Evolutionary conservation across 2,888 invertebrate species (phyloP).

Genomic region (Pristionchus maxplancki): DNA sequence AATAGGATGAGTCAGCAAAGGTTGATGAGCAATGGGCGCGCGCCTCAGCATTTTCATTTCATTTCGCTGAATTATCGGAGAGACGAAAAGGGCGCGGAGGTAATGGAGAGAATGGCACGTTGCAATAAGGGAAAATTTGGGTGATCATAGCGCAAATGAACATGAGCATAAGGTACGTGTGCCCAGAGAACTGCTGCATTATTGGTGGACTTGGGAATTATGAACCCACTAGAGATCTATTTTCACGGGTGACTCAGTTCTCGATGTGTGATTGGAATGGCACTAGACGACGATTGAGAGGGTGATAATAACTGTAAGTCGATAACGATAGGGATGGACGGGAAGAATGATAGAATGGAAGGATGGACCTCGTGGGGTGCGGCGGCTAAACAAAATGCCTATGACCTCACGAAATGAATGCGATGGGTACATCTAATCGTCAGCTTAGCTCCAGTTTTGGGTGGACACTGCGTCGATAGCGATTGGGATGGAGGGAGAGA

Average conservation of each 20-base stretch:
- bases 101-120: not conserved
- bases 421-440: too few relatives aligned
- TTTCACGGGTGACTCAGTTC: not conserved
- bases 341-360: not conserved
- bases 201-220: too few relatives aligned
- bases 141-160: too few relatives aligned
- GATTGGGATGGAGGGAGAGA: too few relatives aligned
- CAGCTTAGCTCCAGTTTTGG: too few relatives aligned
- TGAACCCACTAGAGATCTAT: too few relatives aligned
- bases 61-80: not conserved
- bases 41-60: not conserved
- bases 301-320: not conserved
- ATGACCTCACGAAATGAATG: too few relatives aligned
- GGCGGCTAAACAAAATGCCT: not conserved
- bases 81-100: not conserved
- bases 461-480: too few relatives aligned
- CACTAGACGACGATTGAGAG: not conserved
- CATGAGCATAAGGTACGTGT: too few relatives aligned
- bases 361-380: not conserved
- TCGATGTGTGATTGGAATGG: not conserved
- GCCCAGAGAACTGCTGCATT: too few relatives aligned
- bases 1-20: slow-evolving; percentile 6
- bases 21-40: slow-evolving; percentile 23
- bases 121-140: not conserved
- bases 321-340: not conserved